Evolutionary conservation across 2,888 invertebrate species (phyloP), one percentile per base, ranked within the genome.

Genomic region (Cephus runcator): DNA sequence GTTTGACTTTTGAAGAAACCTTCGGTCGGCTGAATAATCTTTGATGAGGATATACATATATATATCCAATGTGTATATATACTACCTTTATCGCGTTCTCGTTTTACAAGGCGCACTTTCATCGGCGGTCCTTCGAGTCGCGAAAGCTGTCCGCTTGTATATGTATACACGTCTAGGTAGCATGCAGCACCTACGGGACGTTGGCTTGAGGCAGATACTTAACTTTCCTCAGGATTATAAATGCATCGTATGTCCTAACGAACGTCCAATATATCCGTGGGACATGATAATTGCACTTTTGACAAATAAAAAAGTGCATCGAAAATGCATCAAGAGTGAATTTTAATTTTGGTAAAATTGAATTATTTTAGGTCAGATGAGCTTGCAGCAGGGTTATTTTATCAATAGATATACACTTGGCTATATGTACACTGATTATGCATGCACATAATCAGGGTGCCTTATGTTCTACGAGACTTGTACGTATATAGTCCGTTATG

Each of bases 1-100:
- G 76, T 79, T 73, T 79, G 76, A 79, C 77, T 76, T 75, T 36
- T 76, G 35, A 12, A 75, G 73, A 35, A 73, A 40, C 35, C 69
- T 71, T 69, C 36, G 4, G n/a, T 34, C 34, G 15, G 34, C 30
- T 33, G n/a, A 68, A 75, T 73, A 75, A 56, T 31, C 71, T 73
- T 75, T 71, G 56, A 15, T 12, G 69, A 69, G 15, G 9, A 34
- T 31, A 73, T 73, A 35, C 33, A 71, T 40, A 34, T 33, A 56
- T 9, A 15, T 15, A 6, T 2, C 1, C 15, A 40, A 23, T 40
- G 1, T 40, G 1, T 40, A 40, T 23, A 40, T 56, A 9, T 23
- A 56, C 23, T 23, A 56, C 56, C 56, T 56, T 56, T 56, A 56
- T 56, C 56, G 56, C 56, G 9, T 56, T 56, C 56, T 56, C 56